phyloP scores from a whole-genome alignment of 37 sponge, comb jelly and placozoan species.

The Beroe ovata region DNA sequence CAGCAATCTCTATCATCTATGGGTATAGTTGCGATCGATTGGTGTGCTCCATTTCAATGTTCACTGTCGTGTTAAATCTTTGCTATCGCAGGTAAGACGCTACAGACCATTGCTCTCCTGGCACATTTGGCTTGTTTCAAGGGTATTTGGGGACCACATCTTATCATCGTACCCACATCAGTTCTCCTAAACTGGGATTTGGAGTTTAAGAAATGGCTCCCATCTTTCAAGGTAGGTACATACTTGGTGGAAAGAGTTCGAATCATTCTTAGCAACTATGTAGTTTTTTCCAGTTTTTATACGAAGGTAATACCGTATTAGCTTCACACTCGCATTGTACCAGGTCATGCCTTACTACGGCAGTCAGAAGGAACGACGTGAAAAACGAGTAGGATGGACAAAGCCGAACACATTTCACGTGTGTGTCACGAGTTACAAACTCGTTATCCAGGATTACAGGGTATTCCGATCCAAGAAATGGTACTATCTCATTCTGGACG shows the following conservation, averaged over 20 bases:
- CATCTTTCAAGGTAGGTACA: conserved; percentile 98
- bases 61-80: no score
- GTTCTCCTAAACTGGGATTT: conserved; percentile 98
- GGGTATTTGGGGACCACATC: conserved; percentile 95
- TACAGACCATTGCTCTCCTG: conserved; percentile 95
- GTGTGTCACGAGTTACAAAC: conserved; percentile 99
- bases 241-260: no score
- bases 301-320: no score
- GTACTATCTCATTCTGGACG: conserved; percentile 95
- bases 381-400: conserved; percentile 93
- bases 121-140: conserved; percentile 85
- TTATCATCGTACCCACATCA: conserved; percentile 96
- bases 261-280: no score
- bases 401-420: conserved; percentile 96
- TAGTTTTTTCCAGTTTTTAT: no score
- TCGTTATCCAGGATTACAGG: conserved; percentile 89
- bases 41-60: no score
- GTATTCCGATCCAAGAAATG: conserved; percentile 92
- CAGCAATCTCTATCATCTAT: no score
- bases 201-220: conserved; percentile 99
- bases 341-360: conserved; percentile 91
- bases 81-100: conserved; percentile 68
- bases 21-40: no score
- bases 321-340: neutral
- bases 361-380: conserved; percentile 86